A percentile compares a stretch with the other conserved stretches of the same genome.
Conservation (phyloP, 2,888 invertebrate species). For the Euspilapteryx auroguttella region DNA sequence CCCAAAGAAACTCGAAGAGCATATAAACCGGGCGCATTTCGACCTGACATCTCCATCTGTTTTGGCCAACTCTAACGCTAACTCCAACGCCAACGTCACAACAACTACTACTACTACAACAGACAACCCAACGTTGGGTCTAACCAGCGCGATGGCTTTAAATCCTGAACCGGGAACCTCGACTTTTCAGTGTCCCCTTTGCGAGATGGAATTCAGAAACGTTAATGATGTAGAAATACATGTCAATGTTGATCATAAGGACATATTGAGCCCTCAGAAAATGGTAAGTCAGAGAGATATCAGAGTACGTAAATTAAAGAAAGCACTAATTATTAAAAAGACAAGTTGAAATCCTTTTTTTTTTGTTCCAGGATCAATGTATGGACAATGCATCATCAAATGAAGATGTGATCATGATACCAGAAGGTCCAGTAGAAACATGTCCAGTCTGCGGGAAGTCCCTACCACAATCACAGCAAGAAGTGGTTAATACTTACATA, state of each 20-base stretch:
- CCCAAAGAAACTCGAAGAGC: conserved; percentile 75
- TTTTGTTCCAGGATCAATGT: conserved; percentile 31
- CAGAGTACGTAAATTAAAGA: too few species aligned
- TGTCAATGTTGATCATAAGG: conserved; percentile 83
- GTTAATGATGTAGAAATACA: conserved; percentile 82
- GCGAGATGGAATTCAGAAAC: conserved; percentile 70
- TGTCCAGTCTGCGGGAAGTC: conserved; percentile 52
- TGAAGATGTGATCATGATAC: conserved; percentile 53
- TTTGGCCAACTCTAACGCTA: conserved; percentile 34
- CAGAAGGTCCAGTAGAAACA: conserved; percentile 48
- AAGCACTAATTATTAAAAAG: too few species aligned
- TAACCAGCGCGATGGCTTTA: conserved; percentile 40
- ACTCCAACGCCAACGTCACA: conserved; percentile 21
- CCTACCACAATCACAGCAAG: conserved; percentile 43
- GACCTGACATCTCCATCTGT: conserved; percentile 77
- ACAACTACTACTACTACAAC: conserved; percentile 18
- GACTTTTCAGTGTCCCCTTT: conserved; percentile 76
- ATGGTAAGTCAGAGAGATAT: conserved; percentile 30
- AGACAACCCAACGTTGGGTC: conserved; percentile 25
- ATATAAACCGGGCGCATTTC: conserved; percentile 83
- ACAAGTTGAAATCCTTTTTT: too few species aligned
- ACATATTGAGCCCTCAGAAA: conserved; percentile 72
- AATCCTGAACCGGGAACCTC: conserved; percentile 48
- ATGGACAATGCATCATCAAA: conserved; percentile 52
- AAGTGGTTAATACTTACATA: too few species aligned